Base-by-base conservation (phyloP, 2,113 vertebrate genomes). In the Syngnathus typhle region DNA sequence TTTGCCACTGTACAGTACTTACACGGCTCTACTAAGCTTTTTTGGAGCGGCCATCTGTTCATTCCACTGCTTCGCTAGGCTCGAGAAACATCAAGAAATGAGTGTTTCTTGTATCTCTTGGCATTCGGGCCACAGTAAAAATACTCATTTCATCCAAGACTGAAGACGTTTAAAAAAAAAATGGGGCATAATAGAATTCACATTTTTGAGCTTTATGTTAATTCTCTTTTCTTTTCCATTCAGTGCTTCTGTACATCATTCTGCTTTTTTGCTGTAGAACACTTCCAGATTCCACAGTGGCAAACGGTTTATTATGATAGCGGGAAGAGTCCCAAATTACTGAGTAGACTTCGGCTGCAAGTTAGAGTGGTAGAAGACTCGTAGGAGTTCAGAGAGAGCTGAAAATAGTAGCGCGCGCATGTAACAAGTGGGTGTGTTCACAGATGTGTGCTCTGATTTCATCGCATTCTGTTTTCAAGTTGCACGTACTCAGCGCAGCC, bases 281-380 rank as follows among this genome's bases (percentile, higher is more conserved):
- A 65, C 68, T 75, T 79, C 70, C 80, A 76, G 69, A 76, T 69
- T 76, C 52, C 72, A 44, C 0, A 0, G 65, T 68, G 70, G 63
- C 64, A 73, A 66, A 78, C 56, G 56, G 84, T 77, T 87, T 84
- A 71, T 76, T 82, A 68, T 81, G 86, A 85, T 73, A 81, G 82
- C 80, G 81, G 79, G 74, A 87, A 73, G 47, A 51, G 54, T 62
- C 74, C 63, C 32, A 80, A 85, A 80, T 75, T 72, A 68, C 56
- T 74, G 73, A 74, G 79, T 61, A 38, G 79, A 41, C 36, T 7
- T 58, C 12, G 64, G 58, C 64, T 67, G 75, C 21, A 5, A 82
- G 77, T 67, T 63, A 70, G 65, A 65, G 44, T 68, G 73, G 38
- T 65, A 13, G 21, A 69, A 66, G 70, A 44, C 69, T 55, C 63